Base-by-base conservation (phyloP, 2,888 invertebrate species). In the Melipona beecheii region DNA sequence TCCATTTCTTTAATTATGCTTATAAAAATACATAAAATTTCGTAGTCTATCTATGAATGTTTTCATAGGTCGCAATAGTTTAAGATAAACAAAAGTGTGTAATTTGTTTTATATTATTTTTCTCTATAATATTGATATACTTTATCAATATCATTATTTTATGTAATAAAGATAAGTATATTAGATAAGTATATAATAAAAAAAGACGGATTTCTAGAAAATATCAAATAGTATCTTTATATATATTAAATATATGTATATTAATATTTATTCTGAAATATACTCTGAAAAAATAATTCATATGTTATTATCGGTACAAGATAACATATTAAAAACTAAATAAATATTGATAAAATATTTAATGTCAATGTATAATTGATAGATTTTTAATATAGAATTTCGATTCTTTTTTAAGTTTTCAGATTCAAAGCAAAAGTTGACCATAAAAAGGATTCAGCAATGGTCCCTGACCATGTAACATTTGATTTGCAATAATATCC, bases 401-500 rank as follows among this genome's bases (percentile, higher is more conserved):
- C 17, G 27, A 60, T 27, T 60, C 17, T 27, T 27, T 19, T 17
- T 60, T 60, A 60, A 3, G 13, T 56, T 56, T n/a, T n/a, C 56
- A 58, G 5, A 49, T n/a, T 43, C 11, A 43, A 43, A 43, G 9
- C 4, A 21, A 64, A 75, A 21, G 24, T 15, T 15, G 56, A 3
- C 17, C 5, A 31, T 50, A 21, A 68, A 49, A 62, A 56, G 49
- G 17, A 74, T 75, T 65, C n/a, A 60, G 17, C 52, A 73, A 52
- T 27, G 58, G 68, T 72, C 73, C 15, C 58, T 68, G 64, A 52
- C 31, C 17, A 36, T 21, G 27, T 50, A 60, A 79, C 80, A 77
- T 83, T 81, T 74, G 81, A 86, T 79, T 75, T 68, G 85, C 54
- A 81, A 76, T 81, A 86, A 74, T 54, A 76, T 81, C 85, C 87